Evolutionary conservation across 1,140 invertebrate species (phyloP).

Genomic region (Drosophila rhopaloa): DNA sequence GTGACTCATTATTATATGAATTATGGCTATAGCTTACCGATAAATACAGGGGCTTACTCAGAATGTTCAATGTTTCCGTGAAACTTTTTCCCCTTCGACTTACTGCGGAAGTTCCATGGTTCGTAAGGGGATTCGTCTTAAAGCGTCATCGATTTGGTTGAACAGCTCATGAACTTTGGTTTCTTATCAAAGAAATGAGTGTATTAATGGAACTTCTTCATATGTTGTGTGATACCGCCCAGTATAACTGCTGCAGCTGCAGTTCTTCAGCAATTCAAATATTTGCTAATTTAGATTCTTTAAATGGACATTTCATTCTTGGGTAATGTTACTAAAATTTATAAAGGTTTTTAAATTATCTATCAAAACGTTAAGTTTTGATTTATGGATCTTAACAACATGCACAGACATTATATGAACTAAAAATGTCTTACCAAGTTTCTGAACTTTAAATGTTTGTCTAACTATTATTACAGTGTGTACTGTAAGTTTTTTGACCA

Average conservation of each 20-base stretch:
- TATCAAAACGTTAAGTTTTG: too few species aligned
- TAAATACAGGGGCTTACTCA: constrained; percentile 5
- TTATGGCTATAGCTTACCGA: not conserved
- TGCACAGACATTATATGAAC: too few species aligned
- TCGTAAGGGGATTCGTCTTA: not conserved
- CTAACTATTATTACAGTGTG: too few species aligned
- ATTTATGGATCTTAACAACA: too few species aligned
- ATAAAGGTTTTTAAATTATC: not conserved
- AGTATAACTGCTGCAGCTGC: not conserved
- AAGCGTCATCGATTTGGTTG: constrained; percentile 1
- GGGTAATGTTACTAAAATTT: not conserved
- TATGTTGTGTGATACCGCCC: not conserved
- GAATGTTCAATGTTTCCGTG: constrained; percentile 13
- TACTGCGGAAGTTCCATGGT: constrained; percentile 4
- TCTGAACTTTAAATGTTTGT: too few species aligned
- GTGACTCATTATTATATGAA: constrained; percentile 9
- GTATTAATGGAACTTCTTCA: too few species aligned
- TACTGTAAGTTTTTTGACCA: too few species aligned
- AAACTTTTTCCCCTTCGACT: not conserved
- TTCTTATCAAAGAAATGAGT: not conserved
- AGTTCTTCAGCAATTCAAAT: not conserved
- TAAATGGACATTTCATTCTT: not conserved
- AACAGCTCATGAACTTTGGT: not conserved
- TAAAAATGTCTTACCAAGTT: too few species aligned
- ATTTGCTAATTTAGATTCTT: not conserved